Evolutionary conservation across 2,888 invertebrate genomes (phyloP).

Genomic region (Tyria jacobaeae): DNA sequence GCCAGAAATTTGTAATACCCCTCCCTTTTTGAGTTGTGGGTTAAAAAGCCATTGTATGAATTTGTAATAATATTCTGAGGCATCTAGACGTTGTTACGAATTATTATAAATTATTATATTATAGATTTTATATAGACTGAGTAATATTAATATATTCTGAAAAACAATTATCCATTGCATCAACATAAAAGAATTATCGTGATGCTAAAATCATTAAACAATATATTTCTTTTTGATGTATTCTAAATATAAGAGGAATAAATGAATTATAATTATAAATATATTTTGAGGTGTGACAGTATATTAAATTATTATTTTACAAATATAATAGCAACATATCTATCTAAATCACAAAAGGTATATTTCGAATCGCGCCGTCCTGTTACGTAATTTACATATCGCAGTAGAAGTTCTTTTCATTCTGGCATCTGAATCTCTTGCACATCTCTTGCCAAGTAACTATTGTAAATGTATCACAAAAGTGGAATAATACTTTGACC

Average conservation of each 20-base stretch:
- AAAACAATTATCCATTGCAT: constrained; percentile 54
- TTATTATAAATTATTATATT: constrained; percentile 61
- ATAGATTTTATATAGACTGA: constrained; percentile 76
- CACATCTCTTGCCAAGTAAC: constrained; percentile 10
- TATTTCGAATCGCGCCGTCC: constrained; percentile 76
- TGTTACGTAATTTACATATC: constrained; percentile 78
- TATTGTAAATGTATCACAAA: constrained; percentile 4
- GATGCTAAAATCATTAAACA: constrained; percentile 29
- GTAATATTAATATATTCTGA: constrained; percentile 74
- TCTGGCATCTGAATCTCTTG: constrained; percentile 54
- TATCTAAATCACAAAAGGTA: constrained; percentile 44
- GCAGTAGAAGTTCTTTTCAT: constrained; percentile 56
- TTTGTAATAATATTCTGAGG: constrained; percentile 59
- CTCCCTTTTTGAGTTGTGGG: no score
- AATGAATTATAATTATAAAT: constrained; percentile 12
- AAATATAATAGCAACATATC: constrained; percentile 57
- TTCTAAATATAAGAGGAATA: constrained; percentile 19
- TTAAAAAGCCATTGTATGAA: constrained; percentile 52
- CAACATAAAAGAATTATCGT: constrained; percentile 46
- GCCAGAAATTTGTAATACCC: constrained; percentile 34
- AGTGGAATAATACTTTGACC: constrained; percentile 3
- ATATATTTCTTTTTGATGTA: constrained; percentile 30
- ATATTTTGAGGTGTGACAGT: constrained; percentile 48
- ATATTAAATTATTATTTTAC: constrained; percentile 50
- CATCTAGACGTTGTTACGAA: constrained; percentile 64